A percentile compares a stretch with the other conserved stretches of the same genome.
These are phyloP conservation scores for Cataglyphis rosenhaueri DNA, from an alignment of 2,888 invertebrate species.

Conservation along the genomic window DNA sequence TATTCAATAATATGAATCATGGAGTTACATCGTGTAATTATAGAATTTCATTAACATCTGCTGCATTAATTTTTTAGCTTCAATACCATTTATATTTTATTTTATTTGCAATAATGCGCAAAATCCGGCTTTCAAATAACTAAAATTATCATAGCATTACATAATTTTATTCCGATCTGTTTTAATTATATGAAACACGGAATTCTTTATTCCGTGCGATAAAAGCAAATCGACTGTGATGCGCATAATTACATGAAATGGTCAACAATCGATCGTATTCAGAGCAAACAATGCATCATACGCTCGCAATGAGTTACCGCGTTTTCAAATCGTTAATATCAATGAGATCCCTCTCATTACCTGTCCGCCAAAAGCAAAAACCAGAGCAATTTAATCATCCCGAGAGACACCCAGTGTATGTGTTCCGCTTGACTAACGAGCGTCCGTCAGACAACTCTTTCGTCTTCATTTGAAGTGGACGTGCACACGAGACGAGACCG, in stretches of 20 bases:
- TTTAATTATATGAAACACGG: slow-evolving; percentile 18
- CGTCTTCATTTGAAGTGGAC: slow-evolving; percentile 73
- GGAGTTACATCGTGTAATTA: slow-evolving; percentile 40
- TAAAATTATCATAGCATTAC: slow-evolving; percentile 35
- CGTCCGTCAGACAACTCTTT: slow-evolving; percentile 70
- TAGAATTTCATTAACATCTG: slow-evolving; percentile 41
- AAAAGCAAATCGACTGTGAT: slow-evolving; percentile 8
- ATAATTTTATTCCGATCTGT: slow-evolving; percentile 41
- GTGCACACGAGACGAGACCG: slow-evolving; percentile 41
- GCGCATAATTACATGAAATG: slow-evolving; percentile 24
- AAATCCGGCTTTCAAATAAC: slow-evolving; percentile 23
- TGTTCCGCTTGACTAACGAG: slow-evolving; percentile 62
- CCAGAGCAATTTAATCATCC: slow-evolving; percentile 52
- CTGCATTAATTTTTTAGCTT: slow-evolving; percentile 26
- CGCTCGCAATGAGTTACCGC: slow-evolving; percentile 25
- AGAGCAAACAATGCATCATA: slow-evolving; percentile 31
- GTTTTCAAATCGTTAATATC: slow-evolving; percentile 51
- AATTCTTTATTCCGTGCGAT: slow-evolving; percentile 3
- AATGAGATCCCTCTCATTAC: slow-evolving; percentile 47
- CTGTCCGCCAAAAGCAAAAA: slow-evolving; percentile 37
- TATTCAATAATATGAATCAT: slow-evolving; percentile 12
- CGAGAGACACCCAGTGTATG: slow-evolving; percentile 33
- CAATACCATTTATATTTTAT: slow-evolving; percentile 33
- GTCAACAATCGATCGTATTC: slow-evolving; percentile 31
- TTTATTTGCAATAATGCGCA: slow-evolving; percentile 28